Evolutionary conservation across 2,113 vertebrate species (phyloP), one percentile per base, ranked within the genome.

Genomic region (Nothobranchius furzeri): DNA sequence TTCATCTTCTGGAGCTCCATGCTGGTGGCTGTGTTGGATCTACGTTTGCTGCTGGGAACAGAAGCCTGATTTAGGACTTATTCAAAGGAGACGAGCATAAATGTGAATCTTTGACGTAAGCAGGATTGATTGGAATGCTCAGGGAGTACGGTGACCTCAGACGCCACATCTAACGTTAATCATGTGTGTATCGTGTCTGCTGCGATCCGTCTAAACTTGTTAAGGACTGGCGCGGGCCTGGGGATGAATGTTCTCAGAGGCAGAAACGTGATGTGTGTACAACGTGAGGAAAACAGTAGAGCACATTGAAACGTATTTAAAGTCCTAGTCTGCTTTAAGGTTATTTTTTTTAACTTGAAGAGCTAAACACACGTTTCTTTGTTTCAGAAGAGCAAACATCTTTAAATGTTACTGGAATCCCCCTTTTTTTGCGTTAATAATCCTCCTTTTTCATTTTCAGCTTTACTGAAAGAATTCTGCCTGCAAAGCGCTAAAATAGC

Each of bases 1-100:
- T 93, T 92, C 12, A 89, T 84, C 76, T 92, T 92, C 66, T 90
- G 81, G 48, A 91, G 88, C 64, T 93, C 92, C 92, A 92, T 92
- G 52, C 36, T 84, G 15, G 7, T 56, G 60, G 40, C 3, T 43
- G 15, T 1, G 8, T 37, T 64, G 61, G 40, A 60, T 72, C 1
- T 13, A 36, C 13, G 62, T 64, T 70, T 68, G 52, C 50, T 2
- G 12, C 7, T 62, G 2, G 43, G 15, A 70, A 55, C 14, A 30
- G 1, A 4, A 3, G 9, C 17, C 40, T 48, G 0, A 43, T 53
- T 53, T 20, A 50, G 8, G 15, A 49, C 15, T 24, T 36, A 17
- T 11, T 35, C 12, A 12, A 47, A 55, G 15, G 1, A 59, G 17
- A n/a, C 3, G 9, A 25, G 12, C n/a, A 9, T 40, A 17, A 37